Evolutionary conservation across 2,888 invertebrate species (phyloP), one percentile per base, ranked within the genome.

Genomic region (Parelbella ahira): DNA sequence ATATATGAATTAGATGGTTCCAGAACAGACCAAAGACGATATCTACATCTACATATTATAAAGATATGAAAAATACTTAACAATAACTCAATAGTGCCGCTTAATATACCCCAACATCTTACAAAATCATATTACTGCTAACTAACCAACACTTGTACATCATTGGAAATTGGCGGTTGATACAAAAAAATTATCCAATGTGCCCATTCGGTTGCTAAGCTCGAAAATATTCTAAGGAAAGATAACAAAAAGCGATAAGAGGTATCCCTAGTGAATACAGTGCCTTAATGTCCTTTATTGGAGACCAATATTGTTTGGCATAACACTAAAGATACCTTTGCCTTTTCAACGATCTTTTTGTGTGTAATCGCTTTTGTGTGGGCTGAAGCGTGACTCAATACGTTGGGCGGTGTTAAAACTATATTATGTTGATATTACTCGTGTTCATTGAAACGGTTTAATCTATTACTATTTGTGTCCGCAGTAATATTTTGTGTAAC

Each of bases 231-330:
- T 39, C 24, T 39, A 23, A 39, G 19, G n/a, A 25, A 29, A 32
- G 24, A 12, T 11, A 39, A 12, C 24, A 19, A 24, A 30, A 24
- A 23, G 29, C 18, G 24, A 38, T 30, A 32, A 39, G 21, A 39
- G 25, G 15, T 23, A 11, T 39, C 39, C 39, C 32, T 19, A 12
- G 19, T 12, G 32, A 39, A 39, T 39, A 39, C 39, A 39, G 8
- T 12, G 20, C 25, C 20, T 6, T 39, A 39, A 32, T 38, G 38
- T 29, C 19, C 32, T 9, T 33, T 41, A 41, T 33, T 32, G 41
- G 32, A 25, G 32, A 33, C 33, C 41, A 41, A 41, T 41, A 41
- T 41, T 41, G 41, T 41, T 41, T 41, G 41, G 33, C 25, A 33
- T 41, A 27, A 33, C 33, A 33, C 32, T 27, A 27, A 29, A 33